Evolutionary conservation across 1,140 invertebrate genomes (phyloP).

Genomic region (Hydropsyche tenuis): DNA sequence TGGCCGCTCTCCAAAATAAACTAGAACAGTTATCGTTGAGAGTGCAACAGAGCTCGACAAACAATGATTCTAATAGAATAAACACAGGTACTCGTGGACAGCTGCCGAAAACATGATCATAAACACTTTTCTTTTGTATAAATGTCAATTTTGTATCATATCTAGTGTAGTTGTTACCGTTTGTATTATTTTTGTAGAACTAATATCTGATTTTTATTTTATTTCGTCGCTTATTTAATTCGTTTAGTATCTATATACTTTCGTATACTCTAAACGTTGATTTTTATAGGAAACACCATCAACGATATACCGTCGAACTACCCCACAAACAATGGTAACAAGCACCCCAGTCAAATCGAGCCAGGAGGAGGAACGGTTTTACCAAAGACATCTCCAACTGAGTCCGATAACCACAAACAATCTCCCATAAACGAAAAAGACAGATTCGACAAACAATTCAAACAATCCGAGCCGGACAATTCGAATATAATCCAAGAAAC

Average conservation of each 20-base stretch:
- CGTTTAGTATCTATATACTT: too few species aligned
- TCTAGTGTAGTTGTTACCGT: background rate
- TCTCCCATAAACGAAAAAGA: slow-evolving; percentile 9
- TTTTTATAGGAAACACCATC: background rate
- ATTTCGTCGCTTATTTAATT: too few species aligned
- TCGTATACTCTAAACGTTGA: too few species aligned
- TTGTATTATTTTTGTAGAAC: background rate
- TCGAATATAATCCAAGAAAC: slow-evolving; percentile 22
- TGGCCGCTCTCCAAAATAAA: slow-evolving; percentile 64
- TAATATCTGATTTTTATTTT: background rate
- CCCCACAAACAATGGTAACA: slow-evolving; percentile 38
- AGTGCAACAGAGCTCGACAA: slow-evolving; percentile 36
- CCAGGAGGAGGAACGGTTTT: slow-evolving; percentile 16
- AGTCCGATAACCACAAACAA: slow-evolving; percentile 36
- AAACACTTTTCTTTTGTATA: background rate
- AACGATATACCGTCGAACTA: background rate
- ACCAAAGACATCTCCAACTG: slow-evolving; percentile 9
- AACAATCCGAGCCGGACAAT: slow-evolving; percentile 23
- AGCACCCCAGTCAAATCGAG: slow-evolving; percentile 39
- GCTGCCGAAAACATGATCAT: slow-evolving; percentile 9
- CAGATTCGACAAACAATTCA: background rate
- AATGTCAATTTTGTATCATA: background rate
- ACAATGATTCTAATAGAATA: slow-evolving; percentile 37
- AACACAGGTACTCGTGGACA: slow-evolving; percentile 31
- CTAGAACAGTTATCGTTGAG: slow-evolving; percentile 54